Evolutionary conservation across 2,888 invertebrate genomes (phyloP).

Genomic region (Drosophila pegasa): DNA sequence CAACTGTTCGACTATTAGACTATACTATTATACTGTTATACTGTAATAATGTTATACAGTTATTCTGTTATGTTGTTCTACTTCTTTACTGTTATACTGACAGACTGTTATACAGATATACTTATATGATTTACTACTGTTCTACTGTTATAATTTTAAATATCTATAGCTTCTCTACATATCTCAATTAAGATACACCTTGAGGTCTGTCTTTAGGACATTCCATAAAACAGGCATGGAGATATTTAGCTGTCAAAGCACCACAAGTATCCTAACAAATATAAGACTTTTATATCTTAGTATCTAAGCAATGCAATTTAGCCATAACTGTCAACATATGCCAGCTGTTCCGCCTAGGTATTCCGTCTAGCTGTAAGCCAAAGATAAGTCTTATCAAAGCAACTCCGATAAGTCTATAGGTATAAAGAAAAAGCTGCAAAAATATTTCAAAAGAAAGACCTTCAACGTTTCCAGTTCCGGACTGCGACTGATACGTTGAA

Average conservation of each 20-base stretch:
- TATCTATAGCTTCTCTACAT: no score
- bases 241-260: neutral
- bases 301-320: neutral
- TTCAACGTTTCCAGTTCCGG: conserved; percentile 19
- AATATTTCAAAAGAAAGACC: neutral
- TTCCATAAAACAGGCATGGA: neutral
- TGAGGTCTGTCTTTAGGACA: neutral
- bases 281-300: neutral
- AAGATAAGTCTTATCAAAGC: conserved; percentile 11
- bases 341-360: neutral
- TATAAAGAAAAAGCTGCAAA: neutral
- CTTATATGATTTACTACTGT: neutral
- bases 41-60: neutral
- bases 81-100: neutral
- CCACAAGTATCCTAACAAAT: neutral
- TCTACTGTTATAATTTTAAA: neutral
- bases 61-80: neutral
- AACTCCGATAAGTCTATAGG: neutral
- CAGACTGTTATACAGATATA: neutral
- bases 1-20: neutral
- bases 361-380: neutral
- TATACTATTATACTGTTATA: neutral
- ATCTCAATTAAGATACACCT: no score
- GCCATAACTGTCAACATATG: neutral
- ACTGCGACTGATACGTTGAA: neutral